Percentiles rank a stretch among this genome's conserved stretches.
Evolutionary conservation across 1,140 invertebrate genomes (phyloP).

Genomic region (Ceratitis capitata): DNA sequence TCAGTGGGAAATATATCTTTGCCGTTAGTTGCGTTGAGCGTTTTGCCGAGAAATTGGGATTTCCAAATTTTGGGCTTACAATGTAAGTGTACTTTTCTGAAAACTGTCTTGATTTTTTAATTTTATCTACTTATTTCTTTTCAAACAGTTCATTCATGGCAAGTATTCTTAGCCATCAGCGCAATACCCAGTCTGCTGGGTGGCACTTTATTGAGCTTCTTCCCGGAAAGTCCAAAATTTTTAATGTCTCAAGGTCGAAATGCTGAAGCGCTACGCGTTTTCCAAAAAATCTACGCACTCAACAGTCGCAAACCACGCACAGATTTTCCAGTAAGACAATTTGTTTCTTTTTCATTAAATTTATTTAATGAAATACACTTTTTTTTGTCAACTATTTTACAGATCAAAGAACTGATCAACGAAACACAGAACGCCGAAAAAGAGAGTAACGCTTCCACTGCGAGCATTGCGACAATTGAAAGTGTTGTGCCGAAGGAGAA

Average conservation of each 20-base stretch:
- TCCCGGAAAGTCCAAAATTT: slow-evolving; percentile 86
- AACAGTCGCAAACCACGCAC: slow-evolving; percentile 71
- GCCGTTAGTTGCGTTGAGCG: slow-evolving; percentile 69
- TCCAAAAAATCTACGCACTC: slow-evolving; percentile 40
- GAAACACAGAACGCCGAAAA: neutral
- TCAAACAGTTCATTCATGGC: slow-evolving; percentile 77
- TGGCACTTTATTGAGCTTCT: slow-evolving; percentile 71
- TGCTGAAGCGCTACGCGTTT: slow-evolving; percentile 68
- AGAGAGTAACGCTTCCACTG: neutral
- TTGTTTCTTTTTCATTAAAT: neutral
- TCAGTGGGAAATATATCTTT: slow-evolving; percentile 69
- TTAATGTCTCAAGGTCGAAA: slow-evolving; percentile 76
- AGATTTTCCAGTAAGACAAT: slow-evolving; percentile 71
- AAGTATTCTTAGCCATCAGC: slow-evolving; percentile 76
- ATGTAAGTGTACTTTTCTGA: slow-evolving; percentile 48
- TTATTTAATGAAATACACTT: too few relatives aligned
- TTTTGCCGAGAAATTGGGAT: slow-evolving; percentile 65
- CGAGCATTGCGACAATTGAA: slow-evolving; percentile 1
- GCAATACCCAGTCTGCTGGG: slow-evolving; percentile 74
- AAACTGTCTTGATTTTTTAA: neutral
- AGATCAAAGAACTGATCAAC: neutral
- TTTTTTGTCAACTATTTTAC: neutral
- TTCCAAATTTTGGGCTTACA: slow-evolving; percentile 48
- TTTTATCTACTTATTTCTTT: neutral
- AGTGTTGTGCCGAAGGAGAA: slow-evolving; percentile 13